Evolutionary conservation across 2,797 vertebrate genomes (phyloP).

Genomic region (Pseudocheirus occidentalis): DNA sequence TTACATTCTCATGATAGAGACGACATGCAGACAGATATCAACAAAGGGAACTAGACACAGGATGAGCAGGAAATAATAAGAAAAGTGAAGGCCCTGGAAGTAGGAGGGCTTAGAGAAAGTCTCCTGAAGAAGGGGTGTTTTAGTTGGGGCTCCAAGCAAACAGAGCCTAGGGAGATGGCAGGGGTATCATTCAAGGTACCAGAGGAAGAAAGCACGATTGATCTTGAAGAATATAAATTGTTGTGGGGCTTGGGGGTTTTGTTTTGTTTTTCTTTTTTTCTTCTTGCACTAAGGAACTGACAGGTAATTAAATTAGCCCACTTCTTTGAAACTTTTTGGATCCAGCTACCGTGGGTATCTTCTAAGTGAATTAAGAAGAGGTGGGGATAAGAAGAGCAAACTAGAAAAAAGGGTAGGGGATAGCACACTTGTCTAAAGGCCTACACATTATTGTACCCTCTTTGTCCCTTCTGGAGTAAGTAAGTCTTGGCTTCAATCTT

Average conservation of each 20-base stretch:
- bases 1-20: not conserved
- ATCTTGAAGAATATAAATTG: not conserved
- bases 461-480: not conserved
- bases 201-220: not conserved
- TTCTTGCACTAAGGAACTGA: not conserved
- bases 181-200: not conserved
- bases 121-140: not conserved
- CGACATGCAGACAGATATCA: not conserved
- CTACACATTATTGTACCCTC: not conserved
- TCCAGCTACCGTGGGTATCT: not conserved
- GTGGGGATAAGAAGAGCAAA: not conserved
- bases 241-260: not conserved
- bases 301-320: not conserved
- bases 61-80: not conserved
- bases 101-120: not conserved
- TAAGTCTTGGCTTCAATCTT: not conserved
- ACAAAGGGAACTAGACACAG: not conserved
- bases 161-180: not conserved
- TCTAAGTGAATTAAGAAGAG: not conserved
- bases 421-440: not conserved
- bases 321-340: not conserved
- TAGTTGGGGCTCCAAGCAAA: not conserved
- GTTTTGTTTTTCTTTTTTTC: not conserved
- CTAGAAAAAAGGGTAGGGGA: not conserved
- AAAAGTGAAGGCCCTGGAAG: not conserved